These are phyloP conservation scores for Drosophila affinis DNA, from an alignment of 2,888 invertebrate genomes.

Conservation along the genomic window DNA sequence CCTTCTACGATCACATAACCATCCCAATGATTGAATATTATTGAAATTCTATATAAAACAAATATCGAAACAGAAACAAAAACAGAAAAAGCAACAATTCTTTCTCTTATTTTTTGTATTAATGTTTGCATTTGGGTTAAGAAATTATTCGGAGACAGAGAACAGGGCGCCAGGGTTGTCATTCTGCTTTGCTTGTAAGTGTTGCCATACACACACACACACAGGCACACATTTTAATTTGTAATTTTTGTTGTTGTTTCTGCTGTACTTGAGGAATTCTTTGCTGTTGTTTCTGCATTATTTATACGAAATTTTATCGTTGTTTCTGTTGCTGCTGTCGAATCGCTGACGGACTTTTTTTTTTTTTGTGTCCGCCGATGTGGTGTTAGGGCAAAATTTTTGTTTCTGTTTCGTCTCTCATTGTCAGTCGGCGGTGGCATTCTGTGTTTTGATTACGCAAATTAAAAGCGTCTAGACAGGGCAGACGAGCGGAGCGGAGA, in stretches of 20 bases:
- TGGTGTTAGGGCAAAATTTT: constrained; percentile 47
- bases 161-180: constrained; percentile 26
- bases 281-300: constrained; percentile 56
- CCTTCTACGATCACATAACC: constrained; percentile 16
- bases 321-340: constrained; percentile 32
- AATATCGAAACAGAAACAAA: too few relatives aligned
- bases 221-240: constrained; percentile 56
- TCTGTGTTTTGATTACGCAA: constrained; percentile 76
- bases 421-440: constrained; percentile 47
- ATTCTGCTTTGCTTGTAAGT: constrained; percentile 3
- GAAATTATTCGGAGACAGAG: constrained; percentile 30
- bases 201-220: not conserved
- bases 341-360: constrained; percentile 54
- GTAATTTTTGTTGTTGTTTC: constrained; percentile 54
- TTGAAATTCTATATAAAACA: constrained; percentile 15
- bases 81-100: not conserved
- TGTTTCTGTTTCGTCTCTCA: constrained; percentile 35
- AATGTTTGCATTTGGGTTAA: constrained; percentile 67
- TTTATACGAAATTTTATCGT: constrained; percentile 56
- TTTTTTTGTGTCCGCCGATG: constrained; percentile 28
- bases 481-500: constrained; percentile 42
- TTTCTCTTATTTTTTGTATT: constrained; percentile 31
- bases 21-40: constrained; percentile 16
- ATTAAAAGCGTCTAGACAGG: constrained; percentile 74
- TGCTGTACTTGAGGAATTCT: constrained; percentile 44